Conservation (phyloP, 2,797 vertebrate species). For the Acrossocheilus fasciatus region DNA sequence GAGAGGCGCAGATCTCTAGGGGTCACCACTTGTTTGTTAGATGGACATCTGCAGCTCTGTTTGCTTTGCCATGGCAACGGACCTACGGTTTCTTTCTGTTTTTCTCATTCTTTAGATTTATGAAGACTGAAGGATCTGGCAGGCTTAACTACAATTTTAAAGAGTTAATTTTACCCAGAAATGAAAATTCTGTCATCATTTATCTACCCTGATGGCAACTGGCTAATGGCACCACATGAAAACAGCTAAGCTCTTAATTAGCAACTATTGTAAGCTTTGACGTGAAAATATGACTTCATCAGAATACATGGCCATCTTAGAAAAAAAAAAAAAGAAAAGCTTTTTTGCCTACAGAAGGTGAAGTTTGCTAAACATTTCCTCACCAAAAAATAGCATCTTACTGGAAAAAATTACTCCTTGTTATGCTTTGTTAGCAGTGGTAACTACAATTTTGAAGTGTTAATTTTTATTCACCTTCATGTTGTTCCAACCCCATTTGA, state of each 20-base stretch:
- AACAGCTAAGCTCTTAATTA: background rate
- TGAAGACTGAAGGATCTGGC: background rate
- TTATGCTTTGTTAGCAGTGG: background rate
- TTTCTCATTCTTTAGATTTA: background rate
- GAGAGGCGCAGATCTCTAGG: slow-evolving; percentile 75
- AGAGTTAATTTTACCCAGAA: background rate
- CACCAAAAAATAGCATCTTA: background rate
- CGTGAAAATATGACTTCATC: background rate
- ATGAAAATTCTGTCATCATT: background rate
- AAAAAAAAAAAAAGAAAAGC: rapidly evolving
- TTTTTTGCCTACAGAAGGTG: background rate
- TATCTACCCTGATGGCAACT: background rate
- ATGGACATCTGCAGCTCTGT: slow-evolving; percentile 78
- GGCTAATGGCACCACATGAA: background rate
- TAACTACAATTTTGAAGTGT: background rate
- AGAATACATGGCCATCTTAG: background rate
- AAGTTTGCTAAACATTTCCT: too few species aligned
- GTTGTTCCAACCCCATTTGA: background rate
- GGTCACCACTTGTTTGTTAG: slow-evolving; percentile 78
- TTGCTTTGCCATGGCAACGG: slow-evolving; percentile 40
- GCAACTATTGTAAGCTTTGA: background rate
- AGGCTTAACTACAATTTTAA: background rate
- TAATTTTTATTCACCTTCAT: background rate
- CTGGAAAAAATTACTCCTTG: background rate
- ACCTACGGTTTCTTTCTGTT: slow-evolving; percentile 17